Conservation (phyloP, 37 sponge, comb jelly and placozoan species). For the Cladorhizidae sp. region DNA sequence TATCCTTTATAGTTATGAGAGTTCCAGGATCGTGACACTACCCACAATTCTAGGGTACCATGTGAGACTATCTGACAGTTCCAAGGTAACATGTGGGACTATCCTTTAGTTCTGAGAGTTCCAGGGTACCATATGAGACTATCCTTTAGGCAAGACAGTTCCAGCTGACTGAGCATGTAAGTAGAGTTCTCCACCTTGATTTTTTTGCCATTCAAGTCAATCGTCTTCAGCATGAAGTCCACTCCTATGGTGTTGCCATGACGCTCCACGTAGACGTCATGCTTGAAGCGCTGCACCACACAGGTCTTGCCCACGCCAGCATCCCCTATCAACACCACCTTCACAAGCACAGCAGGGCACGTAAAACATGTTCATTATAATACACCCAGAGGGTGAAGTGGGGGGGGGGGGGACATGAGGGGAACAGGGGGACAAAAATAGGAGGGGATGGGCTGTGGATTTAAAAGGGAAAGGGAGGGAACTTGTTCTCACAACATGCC, state of each 20-base stretch:
- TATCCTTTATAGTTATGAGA: no score
- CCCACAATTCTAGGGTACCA: no score
- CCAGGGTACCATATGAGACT: no score
- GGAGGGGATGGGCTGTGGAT: no score
- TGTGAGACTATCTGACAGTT: no score
- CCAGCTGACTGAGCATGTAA: not conserved
- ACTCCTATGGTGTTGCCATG: slow-evolving; percentile 96
- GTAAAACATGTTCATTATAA: slow-evolving; percentile 1
- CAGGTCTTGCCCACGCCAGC: slow-evolving; percentile 96
- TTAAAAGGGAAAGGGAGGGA: no score
- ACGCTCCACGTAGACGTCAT: slow-evolving; percentile 84
- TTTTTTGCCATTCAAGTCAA: slow-evolving; percentile 80
- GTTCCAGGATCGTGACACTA: no score
- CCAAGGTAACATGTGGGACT: no score
- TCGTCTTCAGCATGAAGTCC: slow-evolving; percentile 87
- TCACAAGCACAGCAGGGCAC: slow-evolving; percentile 66
- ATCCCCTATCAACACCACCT: slow-evolving; percentile 90
- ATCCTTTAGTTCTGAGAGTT: no score
- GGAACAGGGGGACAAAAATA: not conserved
- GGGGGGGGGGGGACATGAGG: not conserved
- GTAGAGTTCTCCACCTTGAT: slow-evolving; percentile 59
- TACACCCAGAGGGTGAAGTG: no score
- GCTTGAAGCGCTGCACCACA: slow-evolving; percentile 87
- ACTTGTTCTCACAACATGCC: no score
- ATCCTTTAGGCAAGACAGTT: not conserved